Percentiles rank a stretch among this genome's conserved stretches.
These are phyloP conservation scores for Caenorhabditis sinica DNA, from an alignment of 2,888 invertebrate genomes.

Conservation along the genomic window DNA sequence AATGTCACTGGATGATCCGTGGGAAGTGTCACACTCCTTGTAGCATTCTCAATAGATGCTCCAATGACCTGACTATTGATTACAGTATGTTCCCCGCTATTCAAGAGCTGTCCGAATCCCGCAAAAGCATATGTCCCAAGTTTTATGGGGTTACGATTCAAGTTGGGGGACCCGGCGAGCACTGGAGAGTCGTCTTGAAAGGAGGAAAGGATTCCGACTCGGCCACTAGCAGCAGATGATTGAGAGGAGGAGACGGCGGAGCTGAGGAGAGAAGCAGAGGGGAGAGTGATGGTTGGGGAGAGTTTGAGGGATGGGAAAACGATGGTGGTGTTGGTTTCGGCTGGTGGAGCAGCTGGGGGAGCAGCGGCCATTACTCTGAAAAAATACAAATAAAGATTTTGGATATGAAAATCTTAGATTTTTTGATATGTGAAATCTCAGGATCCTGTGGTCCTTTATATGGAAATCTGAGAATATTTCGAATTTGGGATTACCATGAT, in stretches of 20 bases:
- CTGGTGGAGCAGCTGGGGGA: conserved; percentile 15
- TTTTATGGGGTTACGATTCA: conserved; percentile 72
- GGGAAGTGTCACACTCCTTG: conserved; percentile 72
- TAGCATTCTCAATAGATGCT: conserved; percentile 80
- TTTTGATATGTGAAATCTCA: too few relatives aligned
- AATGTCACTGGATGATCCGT: conserved; percentile 74
- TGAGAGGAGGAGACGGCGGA: conserved; percentile 7
- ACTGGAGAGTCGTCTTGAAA: conserved; percentile 51
- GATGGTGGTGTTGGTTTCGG: conserved; percentile 55
- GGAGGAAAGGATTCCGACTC: conserved; percentile 9
- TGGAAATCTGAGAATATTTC: neutral
- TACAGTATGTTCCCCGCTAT: conserved; percentile 58
- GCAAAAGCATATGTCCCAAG: conserved; percentile 78
- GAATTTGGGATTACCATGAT: too few relatives aligned
- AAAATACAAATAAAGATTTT: too few relatives aligned
- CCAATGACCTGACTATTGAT: conserved; percentile 78
- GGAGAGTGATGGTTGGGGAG: conserved; percentile 72
- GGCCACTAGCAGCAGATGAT: neutral
- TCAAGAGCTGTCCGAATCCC: conserved; percentile 73
- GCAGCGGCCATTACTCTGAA: conserved; percentile 45
- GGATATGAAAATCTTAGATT: too few relatives aligned
- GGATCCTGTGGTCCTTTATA: too few relatives aligned
- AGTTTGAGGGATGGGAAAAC: conserved; percentile 60
- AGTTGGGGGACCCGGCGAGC: conserved; percentile 28
- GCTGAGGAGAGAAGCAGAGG: conserved; percentile 68